Conservation (phyloP, 2,113 vertebrate species). For the Periophthalmodon schlosseri region DNA sequence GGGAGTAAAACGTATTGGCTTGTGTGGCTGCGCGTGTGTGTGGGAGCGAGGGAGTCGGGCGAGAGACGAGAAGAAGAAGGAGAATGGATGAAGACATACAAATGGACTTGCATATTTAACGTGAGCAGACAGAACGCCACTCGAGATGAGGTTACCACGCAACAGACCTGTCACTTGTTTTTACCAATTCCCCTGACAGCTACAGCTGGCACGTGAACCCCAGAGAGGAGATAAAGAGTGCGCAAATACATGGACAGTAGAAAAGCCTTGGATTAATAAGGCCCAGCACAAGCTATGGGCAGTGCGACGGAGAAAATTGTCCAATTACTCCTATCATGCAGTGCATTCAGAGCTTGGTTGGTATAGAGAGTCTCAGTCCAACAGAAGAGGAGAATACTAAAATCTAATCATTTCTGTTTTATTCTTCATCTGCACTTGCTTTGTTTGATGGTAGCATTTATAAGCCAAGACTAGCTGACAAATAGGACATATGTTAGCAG, state of each 20-base stretch:
- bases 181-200: conserved; percentile 71
- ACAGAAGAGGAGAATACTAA: conserved; percentile 37
- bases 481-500: conserved; percentile 2
- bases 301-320: conserved; percentile 48
- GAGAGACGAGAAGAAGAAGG: conserved; percentile 15
- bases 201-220: conserved; percentile 46
- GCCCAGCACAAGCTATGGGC: conserved; percentile 40
- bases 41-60: conserved; percentile 5
- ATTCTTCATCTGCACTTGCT: conserved; percentile 45
- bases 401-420: conserved; percentile 60
- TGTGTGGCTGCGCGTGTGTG: conserved; percentile 9
- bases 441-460: conserved; percentile 34
- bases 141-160: conserved; percentile 6
- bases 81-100: conserved; percentile 3
- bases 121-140: neutral
- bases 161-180: conserved; percentile 49
- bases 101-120: neutral
- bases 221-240: conserved; percentile 66
- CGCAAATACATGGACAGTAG: neutral
- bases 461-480: neutral
- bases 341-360: conserved; percentile 40
- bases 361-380: conserved; percentile 15
- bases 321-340: conserved; percentile 57
- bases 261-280: conserved; percentile 76
- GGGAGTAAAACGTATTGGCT: conserved; percentile 7